A percentile compares a stretch with the other conserved stretches of the same genome.
Conservation (phyloP, 2,888 invertebrate genomes). For the Hirtodrosophila cameraria region DNA sequence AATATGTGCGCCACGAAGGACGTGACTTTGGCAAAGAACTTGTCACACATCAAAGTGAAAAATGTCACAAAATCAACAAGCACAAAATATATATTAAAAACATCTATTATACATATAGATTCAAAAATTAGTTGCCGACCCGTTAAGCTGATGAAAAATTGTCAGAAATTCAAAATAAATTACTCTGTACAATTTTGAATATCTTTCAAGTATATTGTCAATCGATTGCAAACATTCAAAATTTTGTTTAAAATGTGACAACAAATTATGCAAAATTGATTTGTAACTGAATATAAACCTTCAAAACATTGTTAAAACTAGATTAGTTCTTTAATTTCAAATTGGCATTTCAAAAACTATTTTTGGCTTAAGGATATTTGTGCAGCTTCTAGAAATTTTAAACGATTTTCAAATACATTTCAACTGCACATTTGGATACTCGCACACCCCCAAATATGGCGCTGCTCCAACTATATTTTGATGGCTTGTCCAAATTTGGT, state of each 20-base stretch:
- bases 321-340: too few species aligned
- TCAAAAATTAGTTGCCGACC: conserved; percentile 43
- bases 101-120: conserved; percentile 24
- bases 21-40: conserved; percentile 80
- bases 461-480: conserved; percentile 19
- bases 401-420: conserved; percentile 63
- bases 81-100: conserved; percentile 62
- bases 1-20: conserved; percentile 57
- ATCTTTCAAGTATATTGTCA: too few species aligned
- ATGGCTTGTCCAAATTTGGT: conserved; percentile 66
- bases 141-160: conserved; percentile 62
- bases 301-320: too few species aligned
- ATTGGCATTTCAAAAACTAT: too few species aligned
- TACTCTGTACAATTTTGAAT: too few species aligned
- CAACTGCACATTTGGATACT: not conserved
- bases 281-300: too few species aligned
- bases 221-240: too few species aligned
- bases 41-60: conserved; percentile 69
- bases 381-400: too few species aligned
- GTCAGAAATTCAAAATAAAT: conserved; percentile 30
- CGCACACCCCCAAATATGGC: conserved; percentile 20
- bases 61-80: conserved; percentile 50
- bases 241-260: too few species aligned
- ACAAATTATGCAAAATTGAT: too few species aligned
- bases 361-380: too few species aligned